These are phyloP conservation scores for Ellobius talpinus DNA, from an alignment of 2,113 vertebrate genomes.

Conservation along the genomic window DNA sequence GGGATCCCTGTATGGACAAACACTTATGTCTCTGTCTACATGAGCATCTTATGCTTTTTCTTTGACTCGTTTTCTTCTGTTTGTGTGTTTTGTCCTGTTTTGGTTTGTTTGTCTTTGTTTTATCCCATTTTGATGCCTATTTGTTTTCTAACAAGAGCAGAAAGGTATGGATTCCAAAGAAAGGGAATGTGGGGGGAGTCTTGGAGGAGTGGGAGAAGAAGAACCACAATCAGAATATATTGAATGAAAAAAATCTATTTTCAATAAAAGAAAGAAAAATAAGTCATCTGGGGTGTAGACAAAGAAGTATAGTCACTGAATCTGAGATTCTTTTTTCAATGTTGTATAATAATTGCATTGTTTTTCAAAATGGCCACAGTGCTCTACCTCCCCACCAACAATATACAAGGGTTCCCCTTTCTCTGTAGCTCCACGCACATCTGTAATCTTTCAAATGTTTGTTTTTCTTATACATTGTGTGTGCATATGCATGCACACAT, in stretches of 20 bases:
- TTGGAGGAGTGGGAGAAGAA: not conserved
- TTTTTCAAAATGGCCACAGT: not conserved
- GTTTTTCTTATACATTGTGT: not conserved
- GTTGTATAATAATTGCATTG: not conserved
- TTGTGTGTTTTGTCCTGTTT: not conserved
- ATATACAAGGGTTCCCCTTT: not conserved
- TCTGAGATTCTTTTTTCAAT: not conserved
- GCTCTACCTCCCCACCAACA: not conserved
- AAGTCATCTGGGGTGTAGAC: not conserved
- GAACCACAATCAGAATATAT: not conserved
- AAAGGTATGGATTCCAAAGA: not conserved
- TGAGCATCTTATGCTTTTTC: not conserved
- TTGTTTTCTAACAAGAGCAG: not conserved
- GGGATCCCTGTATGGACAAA: too few species aligned
- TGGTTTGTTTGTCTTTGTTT: not conserved
- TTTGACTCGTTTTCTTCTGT: not conserved
- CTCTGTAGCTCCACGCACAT: not conserved
- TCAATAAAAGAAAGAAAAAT: not conserved
- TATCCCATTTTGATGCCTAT: not conserved
- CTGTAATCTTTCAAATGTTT: not conserved
- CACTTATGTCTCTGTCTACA: too few species aligned
- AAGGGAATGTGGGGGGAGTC: not conserved
- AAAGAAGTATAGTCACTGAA: not conserved
- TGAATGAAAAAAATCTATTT: not conserved
- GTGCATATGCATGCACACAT: too few species aligned